Conservation (phyloP, 2,113 vertebrate species). For the Ondatra zibethicus region DNA sequence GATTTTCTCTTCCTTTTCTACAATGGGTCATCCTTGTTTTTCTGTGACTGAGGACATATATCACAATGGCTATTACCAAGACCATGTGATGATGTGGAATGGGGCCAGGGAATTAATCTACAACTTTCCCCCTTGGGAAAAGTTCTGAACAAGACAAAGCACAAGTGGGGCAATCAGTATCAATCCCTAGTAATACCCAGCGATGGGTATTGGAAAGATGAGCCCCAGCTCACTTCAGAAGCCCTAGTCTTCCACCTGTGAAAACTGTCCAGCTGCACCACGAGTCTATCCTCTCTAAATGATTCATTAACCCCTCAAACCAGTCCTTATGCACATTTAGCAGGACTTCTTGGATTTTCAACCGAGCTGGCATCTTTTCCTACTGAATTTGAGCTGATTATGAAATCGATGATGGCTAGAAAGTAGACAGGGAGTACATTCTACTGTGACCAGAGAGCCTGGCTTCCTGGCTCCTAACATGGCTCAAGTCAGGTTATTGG, state of each 20-base stretch:
- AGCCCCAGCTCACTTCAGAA: not conserved
- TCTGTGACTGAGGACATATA: not conserved
- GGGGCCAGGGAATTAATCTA: not conserved
- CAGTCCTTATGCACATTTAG: not conserved
- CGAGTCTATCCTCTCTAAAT: not conserved
- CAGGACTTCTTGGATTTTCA: not conserved
- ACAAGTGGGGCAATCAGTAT: not conserved
- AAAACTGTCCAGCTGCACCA: not conserved
- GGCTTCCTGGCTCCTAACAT: not conserved
- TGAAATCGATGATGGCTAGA: not conserved
- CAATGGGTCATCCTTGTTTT: not conserved
- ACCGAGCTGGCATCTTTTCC: not conserved
- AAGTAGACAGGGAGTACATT: not conserved
- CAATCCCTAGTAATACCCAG: no score
- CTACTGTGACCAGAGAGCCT: not conserved
- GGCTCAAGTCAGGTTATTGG: not conserved
- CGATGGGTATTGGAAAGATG: not conserved
- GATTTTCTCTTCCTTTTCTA: not conserved
- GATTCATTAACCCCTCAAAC: not conserved
- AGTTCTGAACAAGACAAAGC: not conserved
- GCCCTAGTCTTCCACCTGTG: not conserved
- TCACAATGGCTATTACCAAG: not conserved
- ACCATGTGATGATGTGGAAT: not conserved
- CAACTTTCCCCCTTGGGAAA: not conserved
- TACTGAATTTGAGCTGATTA: not conserved